phyloP scores from a whole-genome alignment of 2,888 invertebrate species.

The Myopa tessellatipennis region DNA sequence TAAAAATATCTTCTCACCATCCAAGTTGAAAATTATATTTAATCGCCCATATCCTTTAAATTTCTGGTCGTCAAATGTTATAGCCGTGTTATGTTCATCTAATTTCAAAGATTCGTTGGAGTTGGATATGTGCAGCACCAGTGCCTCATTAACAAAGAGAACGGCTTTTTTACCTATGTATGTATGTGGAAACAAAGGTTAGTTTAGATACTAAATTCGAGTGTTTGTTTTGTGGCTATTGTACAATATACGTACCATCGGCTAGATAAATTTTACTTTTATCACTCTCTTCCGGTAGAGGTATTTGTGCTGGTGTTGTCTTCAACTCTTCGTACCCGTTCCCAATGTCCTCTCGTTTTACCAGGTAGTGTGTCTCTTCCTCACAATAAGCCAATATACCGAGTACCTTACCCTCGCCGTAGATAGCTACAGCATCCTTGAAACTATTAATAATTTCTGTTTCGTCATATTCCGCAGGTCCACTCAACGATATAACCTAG shows the following conservation, averaged over 20 bases:
- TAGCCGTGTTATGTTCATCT: conserved; percentile 57
- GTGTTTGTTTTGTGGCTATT: neutral
- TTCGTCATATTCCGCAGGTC: conserved; percentile 69
- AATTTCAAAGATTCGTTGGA: conserved; percentile 53
- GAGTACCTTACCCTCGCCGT: conserved; percentile 72
- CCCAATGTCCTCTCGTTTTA: conserved; percentile 60
- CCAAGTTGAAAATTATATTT: conserved; percentile 60
- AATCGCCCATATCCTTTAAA: conserved; percentile 59
- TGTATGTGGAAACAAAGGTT: conserved; percentile 1
- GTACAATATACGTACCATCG: conserved; percentile 62
- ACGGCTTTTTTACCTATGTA: conserved; percentile 68
- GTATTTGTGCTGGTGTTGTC: conserved; percentile 61
- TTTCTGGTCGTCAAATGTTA: conserved; percentile 62
- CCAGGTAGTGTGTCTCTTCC: conserved; percentile 62
- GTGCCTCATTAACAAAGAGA: conserved; percentile 71
- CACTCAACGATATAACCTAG: conserved; percentile 72
- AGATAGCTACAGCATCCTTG: conserved; percentile 71
- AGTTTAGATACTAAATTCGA: neutral
- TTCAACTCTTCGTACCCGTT: conserved; percentile 45
- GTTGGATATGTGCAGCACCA: conserved; percentile 66
- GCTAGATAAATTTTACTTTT: conserved; percentile 71
- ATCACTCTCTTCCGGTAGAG: conserved; percentile 61
- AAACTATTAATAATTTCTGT: conserved; percentile 73
- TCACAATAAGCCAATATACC: conserved; percentile 71
- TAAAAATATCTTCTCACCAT: conserved; percentile 69